Base-by-base conservation (phyloP, 30 jellyfish, hydroid and myxozoan species). In the Cassiopea andromeda region DNA sequence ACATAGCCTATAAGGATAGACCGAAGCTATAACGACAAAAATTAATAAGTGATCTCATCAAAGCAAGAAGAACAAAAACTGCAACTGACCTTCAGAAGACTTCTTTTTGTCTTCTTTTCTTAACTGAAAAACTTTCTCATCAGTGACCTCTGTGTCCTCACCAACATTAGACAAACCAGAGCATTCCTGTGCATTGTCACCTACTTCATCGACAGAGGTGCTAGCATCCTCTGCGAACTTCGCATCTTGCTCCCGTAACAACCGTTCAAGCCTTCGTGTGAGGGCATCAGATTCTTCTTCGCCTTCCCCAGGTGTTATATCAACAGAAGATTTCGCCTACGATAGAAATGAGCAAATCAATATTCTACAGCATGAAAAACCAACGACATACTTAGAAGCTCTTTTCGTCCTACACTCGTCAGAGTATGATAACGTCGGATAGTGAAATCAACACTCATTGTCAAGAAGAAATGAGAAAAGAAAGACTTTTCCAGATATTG, bases 181-280 rank as follows among this genome's bases (percentile, higher is more conserved):
- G 9, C 9, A 2, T 50, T 50, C 64, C 5, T 5, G 64, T 2
- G 64, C 64, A 50, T 9, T 50, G 5, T 9, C 64, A 50, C 64
- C 64, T 50, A 9, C 64, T 50, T 50, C 64, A 50, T 50, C 64
- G 9, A 50, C 9, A 4, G 43, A n/a, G 19, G 59, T 4, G 7
- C 13, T 12, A 8, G 73, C 7, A 8, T 14, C 10, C 2, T 61
- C 73, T 14, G 73, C 19, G 19, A 61, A 61, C 19, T 14, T 14
- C 10, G 2, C 4, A 13, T 58, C 77, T 45, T 82, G 83, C 6
- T 67, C 91, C n/a, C 73, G 76, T 2, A 82, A 48, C 83, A 82
- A 75, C 75, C 68, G 91, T 60, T 47, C 83, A 38, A 82, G 77
- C 7, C 48, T 82, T 16, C 82, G 82, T 17, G 67, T 83, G 19